These are phyloP conservation scores for Anarrhichthys ocellatus DNA, from an alignment of 2,113 vertebrate genomes.

Conservation along the genomic window DNA sequence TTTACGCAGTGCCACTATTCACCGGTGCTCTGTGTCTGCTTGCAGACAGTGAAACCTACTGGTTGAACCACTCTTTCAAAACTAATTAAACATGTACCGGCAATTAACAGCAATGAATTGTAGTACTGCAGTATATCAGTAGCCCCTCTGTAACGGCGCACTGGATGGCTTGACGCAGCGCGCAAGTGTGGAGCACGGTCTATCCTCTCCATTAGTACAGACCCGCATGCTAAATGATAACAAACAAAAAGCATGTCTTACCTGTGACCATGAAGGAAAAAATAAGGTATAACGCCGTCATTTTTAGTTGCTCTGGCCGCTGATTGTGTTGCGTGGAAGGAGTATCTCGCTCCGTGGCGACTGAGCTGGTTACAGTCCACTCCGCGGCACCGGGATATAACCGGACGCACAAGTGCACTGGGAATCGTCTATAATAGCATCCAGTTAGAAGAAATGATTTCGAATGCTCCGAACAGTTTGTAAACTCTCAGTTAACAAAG, in stretches of 20 bases:
- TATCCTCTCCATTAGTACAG: conserved; percentile 28
- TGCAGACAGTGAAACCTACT: not conserved
- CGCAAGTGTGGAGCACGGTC: conserved; percentile 49
- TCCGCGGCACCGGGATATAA: conserved; percentile 55
- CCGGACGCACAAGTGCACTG: conserved; percentile 41
- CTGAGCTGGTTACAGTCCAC: conserved; percentile 65
- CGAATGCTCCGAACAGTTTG: conserved; percentile 48
- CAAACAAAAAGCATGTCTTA: conserved; percentile 63
- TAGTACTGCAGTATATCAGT: conserved; percentile 70
- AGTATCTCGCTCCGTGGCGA: conserved; percentile 58
- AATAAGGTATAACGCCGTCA: conserved; percentile 77
- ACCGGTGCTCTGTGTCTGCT: not conserved
- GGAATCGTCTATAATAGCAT: conserved; percentile 57
- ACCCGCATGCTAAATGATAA: conserved; percentile 3
- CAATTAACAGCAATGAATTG: conserved; percentile 56
- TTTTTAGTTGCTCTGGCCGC: conserved; percentile 54
- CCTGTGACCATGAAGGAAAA: conserved; percentile 83
- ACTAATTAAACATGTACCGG: conserved; percentile 57
- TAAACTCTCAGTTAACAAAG: conserved; percentile 56
- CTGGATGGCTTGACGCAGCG: conserved; percentile 77
- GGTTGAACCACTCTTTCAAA: conserved; percentile 40
- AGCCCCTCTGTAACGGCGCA: conserved; percentile 46
- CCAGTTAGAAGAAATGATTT: conserved; percentile 40
- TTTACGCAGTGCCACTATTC: conserved; percentile 38
- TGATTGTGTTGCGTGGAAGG: conserved; percentile 48